These are phyloP conservation scores for Epinephelus awoara DNA, from an alignment of 2,797 vertebrate species.

Conservation along the genomic window DNA sequence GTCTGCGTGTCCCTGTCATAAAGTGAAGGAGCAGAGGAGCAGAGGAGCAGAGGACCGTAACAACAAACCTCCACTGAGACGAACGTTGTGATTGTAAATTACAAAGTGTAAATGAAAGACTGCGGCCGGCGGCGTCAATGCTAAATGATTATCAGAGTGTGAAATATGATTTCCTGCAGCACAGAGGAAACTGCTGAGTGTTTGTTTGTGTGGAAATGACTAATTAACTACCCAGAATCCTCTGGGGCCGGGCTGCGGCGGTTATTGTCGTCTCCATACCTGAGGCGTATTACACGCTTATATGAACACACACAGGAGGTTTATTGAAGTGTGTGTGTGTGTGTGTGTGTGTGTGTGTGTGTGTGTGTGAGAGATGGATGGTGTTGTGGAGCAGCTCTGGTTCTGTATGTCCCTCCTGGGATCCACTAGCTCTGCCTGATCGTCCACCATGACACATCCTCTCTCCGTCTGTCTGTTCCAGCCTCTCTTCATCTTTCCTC, in stretches of 20 bases:
- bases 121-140: not conserved
- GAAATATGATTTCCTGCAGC: not conserved
- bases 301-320: not conserved
- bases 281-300: not conserved
- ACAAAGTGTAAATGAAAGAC: not conserved
- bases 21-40: too few species aligned
- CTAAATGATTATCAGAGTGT: not conserved
- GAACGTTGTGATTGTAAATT: too few species aligned
- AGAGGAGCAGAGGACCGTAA: too few species aligned
- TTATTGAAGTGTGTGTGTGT: slow-evolving; percentile 27
- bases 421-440: slow-evolving; percentile 53
- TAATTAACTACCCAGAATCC: slow-evolving; percentile 43
- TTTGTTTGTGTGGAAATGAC: slow-evolving; percentile 3
- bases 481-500: not conserved
- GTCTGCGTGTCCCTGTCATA: too few species aligned
- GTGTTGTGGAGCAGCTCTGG: slow-evolving; percentile 38
- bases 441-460: slow-evolving; percentile 34
- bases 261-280: not conserved
- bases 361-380: slow-evolving; percentile 61
- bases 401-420: slow-evolving; percentile 63
- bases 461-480: slow-evolving; percentile 19
- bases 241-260: not conserved
- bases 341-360: slow-evolving; percentile 29
- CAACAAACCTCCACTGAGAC: too few species aligned
- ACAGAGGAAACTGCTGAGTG: slow-evolving; percentile 4